Conservation (phyloP, 2,113 vertebrate genomes). For the Chlamydotis undulata region DNA sequence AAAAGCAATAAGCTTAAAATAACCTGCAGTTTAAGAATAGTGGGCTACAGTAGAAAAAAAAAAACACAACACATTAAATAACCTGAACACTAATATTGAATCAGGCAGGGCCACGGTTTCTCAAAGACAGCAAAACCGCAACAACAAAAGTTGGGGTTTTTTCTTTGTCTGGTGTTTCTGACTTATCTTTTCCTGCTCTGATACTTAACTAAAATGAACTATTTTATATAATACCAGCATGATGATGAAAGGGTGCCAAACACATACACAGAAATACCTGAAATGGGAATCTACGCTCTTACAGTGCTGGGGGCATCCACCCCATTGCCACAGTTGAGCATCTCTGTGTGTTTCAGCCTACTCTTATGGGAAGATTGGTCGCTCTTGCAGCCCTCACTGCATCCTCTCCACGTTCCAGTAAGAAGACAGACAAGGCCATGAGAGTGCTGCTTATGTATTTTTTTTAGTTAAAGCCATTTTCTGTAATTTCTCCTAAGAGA, state of each 20-base stretch:
- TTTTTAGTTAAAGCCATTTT: not conserved
- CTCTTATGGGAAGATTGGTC: not conserved
- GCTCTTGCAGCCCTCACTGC: not conserved
- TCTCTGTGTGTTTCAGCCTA: not conserved
- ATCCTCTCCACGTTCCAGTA: not conserved
- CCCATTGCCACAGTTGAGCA: not conserved
- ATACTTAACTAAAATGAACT: not conserved
- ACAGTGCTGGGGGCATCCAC: not conserved
- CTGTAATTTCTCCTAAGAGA: not conserved
- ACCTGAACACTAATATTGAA: not conserved
- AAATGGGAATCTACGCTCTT: not conserved
- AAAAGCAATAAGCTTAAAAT: slow-evolving; percentile 23
- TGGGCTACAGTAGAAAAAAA: too few species aligned
- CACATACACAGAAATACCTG: not conserved
- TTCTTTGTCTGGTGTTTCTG: not conserved
- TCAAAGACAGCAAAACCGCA: not conserved
- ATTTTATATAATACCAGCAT: not conserved
- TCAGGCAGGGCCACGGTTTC: not conserved
- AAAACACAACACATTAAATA: not conserved
- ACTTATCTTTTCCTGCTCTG: not conserved
- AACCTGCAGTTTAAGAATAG: not conserved
- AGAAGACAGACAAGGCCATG: not conserved
- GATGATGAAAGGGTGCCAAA: not conserved
- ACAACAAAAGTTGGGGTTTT: not conserved
- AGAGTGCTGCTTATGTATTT: rapidly evolving